Base-by-base conservation (phyloP, 2,888 invertebrate species). In the Nomada goodeniana region DNA sequence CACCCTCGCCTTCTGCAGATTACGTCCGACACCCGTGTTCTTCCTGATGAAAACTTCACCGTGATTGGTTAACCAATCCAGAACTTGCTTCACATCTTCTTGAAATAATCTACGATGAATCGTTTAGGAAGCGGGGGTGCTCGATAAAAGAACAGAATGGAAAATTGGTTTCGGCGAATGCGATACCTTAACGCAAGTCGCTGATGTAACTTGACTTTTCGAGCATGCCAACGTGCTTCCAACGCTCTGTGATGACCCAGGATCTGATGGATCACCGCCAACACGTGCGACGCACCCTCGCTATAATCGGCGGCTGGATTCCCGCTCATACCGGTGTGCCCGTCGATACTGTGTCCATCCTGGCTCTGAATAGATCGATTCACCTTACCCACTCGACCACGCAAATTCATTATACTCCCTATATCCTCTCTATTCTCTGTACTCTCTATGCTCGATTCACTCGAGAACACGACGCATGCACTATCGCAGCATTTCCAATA, bases 41-140 rank as follows among this genome's bases (percentile, higher is more conserved):
- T 99, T 99, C 90, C 98, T 96, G 70, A 99, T 96, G 94, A 99
- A 99, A 26, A 98, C 98, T 95, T 99, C 98, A 23, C 99, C 99
- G 91, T 99, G 99, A 94, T 98, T 98, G 86, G 98, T 97, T 88
- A 99, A 94, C 99, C 99, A 99, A 92, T 99, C 99, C 81, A 99
- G 94, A 64, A 99, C 98, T 96, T 99, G 99, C 94, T 98, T 97
- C 67, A 99, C 99, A 94, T 99, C 99, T 93, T 99, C 99, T 94
- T 99, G 99, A 94, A 99, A 99, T 61, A 99, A 95, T 83, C 97
- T 93, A 74, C 9, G 55, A 82, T 50, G 29, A 47, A 69, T 61
- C 55, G 57, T 9, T 10, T 13, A 23, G 23, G 53, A 20, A 53
- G 10, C 53, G 53, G 20, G 20, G 0, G 9, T 52, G n/a, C 5